A percentile compares a stretch with the other conserved stretches of the same genome.
Evolutionary conservation across 2,797 vertebrate genomes (phyloP).

Genomic region (Heliangelus exortis): DNA sequence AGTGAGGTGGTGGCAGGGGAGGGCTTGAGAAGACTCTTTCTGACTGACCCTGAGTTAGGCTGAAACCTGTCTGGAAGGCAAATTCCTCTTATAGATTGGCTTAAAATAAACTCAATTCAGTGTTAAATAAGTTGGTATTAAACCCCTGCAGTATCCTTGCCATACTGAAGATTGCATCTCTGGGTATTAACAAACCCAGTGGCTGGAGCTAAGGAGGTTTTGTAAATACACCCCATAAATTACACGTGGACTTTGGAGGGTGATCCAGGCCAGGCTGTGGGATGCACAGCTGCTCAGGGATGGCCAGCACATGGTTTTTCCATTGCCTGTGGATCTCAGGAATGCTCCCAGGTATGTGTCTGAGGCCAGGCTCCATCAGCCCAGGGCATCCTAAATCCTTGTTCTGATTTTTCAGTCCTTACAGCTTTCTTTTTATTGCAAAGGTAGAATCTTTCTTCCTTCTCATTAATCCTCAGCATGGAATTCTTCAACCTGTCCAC

Average conservation of each 20-base stretch:
- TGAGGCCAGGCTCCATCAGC: not conserved
- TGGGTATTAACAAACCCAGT: constrained; percentile 21
- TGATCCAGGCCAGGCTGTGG: not conserved
- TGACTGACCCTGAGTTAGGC: not conserved
- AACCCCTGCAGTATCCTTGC: not conserved
- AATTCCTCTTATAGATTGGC: not conserved
- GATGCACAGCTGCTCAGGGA: not conserved
- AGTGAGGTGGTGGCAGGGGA: not conserved
- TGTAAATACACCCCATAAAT: constrained; percentile 41
- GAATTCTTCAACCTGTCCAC: not conserved
- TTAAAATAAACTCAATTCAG: constrained; percentile 39
- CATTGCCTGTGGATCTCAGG: not conserved
- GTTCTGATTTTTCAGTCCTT: not conserved
- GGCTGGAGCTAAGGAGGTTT: not conserved
- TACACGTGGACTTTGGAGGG: not conserved
- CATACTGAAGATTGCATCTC: not conserved
- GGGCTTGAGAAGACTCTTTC: not conserved
- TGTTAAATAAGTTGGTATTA: constrained; percentile 10
- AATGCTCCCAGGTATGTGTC: constrained; percentile 21
- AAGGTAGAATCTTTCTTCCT: not conserved
- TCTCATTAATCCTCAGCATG: rapidly evolving
- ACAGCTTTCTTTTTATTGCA: not conserved
- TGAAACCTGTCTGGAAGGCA: not conserved
- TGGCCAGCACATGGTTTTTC: constrained; percentile 22
- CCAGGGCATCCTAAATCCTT: rapidly evolving